These are phyloP conservation scores for Chymomyza caudatula DNA, from an alignment of 2,888 invertebrate species.

Conservation along the genomic window DNA sequence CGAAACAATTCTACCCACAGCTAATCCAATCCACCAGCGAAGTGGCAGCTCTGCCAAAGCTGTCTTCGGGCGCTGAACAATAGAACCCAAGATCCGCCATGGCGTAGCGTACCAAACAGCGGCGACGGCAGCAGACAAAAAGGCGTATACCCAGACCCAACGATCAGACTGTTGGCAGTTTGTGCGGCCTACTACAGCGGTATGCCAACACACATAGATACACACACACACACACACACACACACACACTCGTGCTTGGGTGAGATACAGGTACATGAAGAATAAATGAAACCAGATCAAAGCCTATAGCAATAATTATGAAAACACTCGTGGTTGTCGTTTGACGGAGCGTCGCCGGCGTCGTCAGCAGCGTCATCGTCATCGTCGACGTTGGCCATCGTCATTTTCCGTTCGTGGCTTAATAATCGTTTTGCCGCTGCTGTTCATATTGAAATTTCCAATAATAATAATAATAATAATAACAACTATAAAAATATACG, in stretches of 20 bases:
- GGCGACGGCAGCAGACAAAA: slow-evolving; percentile 39
- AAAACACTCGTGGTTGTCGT: slow-evolving; percentile 40
- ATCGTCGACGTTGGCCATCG: slow-evolving; percentile 17
- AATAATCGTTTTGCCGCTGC: slow-evolving; percentile 52
- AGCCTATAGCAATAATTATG: slow-evolving; percentile 70
- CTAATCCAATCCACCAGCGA: slow-evolving; percentile 23
- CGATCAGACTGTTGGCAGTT: slow-evolving; percentile 38
- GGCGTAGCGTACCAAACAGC: background rate
- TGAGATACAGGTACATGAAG: slow-evolving; percentile 26
- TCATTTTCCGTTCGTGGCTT: slow-evolving; percentile 57
- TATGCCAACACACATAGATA: background rate
- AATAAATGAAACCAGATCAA: slow-evolving; percentile 67
- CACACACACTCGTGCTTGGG: background rate
- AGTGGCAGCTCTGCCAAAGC: background rate
- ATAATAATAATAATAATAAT: slow-evolving; percentile 58
- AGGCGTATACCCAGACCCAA: slow-evolving; percentile 43
- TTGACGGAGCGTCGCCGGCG: slow-evolving; percentile 12
- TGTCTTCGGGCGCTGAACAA: background rate
- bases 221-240: slow-evolving; percentile 4
- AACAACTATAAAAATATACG: slow-evolving; percentile 44
- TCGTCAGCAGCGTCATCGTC: slow-evolving; percentile 23
- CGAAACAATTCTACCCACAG: slow-evolving; percentile 67
- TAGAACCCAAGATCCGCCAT: background rate
- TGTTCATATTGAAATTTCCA: slow-evolving; percentile 55
- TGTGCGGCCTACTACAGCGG: slow-evolving; percentile 37